phyloP scores from a whole-genome alignment of 2,113 vertebrate species.

The Oreochromis niloticus region DNA sequence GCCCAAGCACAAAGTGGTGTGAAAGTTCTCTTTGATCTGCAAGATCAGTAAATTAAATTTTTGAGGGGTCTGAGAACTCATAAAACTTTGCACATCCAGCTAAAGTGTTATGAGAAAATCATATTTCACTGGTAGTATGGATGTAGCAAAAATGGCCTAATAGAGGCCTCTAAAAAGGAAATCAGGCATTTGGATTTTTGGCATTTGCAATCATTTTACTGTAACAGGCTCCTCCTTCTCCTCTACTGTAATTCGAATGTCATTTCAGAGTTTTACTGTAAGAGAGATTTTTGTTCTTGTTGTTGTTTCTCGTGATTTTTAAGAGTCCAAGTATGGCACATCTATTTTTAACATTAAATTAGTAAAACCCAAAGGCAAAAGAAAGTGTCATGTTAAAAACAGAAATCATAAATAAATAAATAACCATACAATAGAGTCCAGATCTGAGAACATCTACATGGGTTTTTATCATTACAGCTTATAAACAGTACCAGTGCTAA shows the following conservation, averaged over 20 bases:
- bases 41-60: not conserved
- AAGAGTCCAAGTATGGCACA: not conserved
- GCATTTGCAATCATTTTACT: not conserved
- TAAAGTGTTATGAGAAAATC: not conserved
- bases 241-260: not conserved
- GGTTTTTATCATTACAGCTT: not conserved
- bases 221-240: not conserved
- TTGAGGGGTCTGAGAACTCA: not conserved
- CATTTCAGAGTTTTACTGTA: not conserved
- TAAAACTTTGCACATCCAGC: not conserved
- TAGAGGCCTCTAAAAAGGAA: not conserved
- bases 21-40: not conserved
- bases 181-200: not conserved
- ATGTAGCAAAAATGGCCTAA: not conserved
- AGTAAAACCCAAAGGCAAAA: not conserved
- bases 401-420: not conserved
- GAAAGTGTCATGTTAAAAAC: not conserved
- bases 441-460: not conserved
- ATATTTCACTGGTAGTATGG: not conserved
- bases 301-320: not conserved
- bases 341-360: not conserved
- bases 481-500: not conserved
- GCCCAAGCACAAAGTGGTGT: not conserved
- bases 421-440: not conserved
- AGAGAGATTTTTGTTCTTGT: not conserved